Base-by-base conservation (phyloP, 2,797 vertebrate species). In the Manis crassicaudata region DNA sequence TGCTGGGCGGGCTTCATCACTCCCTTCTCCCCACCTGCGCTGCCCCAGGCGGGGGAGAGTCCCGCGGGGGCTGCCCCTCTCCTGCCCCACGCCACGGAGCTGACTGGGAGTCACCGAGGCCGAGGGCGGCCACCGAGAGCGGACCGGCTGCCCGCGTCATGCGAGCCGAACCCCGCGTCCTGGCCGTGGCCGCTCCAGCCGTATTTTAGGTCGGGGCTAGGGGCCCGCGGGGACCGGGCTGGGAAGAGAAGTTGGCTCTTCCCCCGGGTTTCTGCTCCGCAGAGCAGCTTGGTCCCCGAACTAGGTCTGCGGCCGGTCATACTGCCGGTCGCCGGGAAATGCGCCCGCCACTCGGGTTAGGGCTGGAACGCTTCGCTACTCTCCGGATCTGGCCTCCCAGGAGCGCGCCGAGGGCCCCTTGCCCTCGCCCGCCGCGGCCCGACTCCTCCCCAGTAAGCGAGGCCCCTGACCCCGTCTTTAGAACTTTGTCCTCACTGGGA, bases 211-310 rank as follows among this genome's bases (percentile, higher is more conserved):
- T 70, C 27, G 43, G 35, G 54, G 32, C 76, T 3, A 73, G 35
- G 81, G 32, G 56, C 67, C 94, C 81, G 6, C 58, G 25, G 96
- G 62, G 17, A 89, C 60, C 75, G 4, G 72, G 54, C 18, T 50
- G 50, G 62, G 40, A 9, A 89, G 43, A 93, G 95, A 98, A 97
- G 97, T 97, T 98, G 95, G 94, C 89, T 94, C 95, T 95, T 96
- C 94, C 96, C 87, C 84, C 32, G 65, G 93, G 67, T 56, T 85
- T 73, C 94, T 62, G 40, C 92, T 97, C 90, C 70, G 54, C 65
- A 32, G 52, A 75, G 94, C 92, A 92, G 82, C 95, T 73, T 17
- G 37, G 23, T 96, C 76, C 67, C 96, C 79, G 65, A 95, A 96
- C 95, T 97, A 86, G 86, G 86, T 72, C 82, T 77, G 89, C 63